Evolutionary conservation across 1,140 invertebrate species (phyloP), one percentile per base, ranked within the genome.

Genomic region (Diuraphis noxia): DNA sequence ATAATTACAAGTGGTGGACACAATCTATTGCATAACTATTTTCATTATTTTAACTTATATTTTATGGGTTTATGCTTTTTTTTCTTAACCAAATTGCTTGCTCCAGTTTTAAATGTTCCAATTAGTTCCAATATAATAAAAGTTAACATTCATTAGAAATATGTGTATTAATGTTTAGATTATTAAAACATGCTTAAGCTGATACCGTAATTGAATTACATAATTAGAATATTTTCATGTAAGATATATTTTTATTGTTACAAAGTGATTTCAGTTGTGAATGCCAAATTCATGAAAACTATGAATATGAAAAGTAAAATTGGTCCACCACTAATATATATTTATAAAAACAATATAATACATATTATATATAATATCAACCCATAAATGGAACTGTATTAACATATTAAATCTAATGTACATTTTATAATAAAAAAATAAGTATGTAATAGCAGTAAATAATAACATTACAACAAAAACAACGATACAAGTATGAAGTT

Each of bases 401-500:
- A 30, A 82, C 40, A 82, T 82, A 82, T 41, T 41, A 82, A 41
- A 82, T 82, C 81, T 82, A 82, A 79, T 82, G 9, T 41, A 82
- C 25, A 82, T 40, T 72, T 72, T 30, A 82, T 82, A 82, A 41
- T 30, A 82, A 82, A 82, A 41, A 82, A 30, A 82, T 13, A n/a
- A n/a, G 30, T 72, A n/a, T 17, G 30, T 72, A 72, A 34, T 72
- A 72, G 56, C 56, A 41, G 41, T 82, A 41, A 81, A 25, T 40
- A 84, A n/a, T 85, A 43, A 85, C 21, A 85, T n/a, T 34, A 85
- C 13, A 19, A 43, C 23, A 30, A 84, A n/a, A 84, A 84, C 40
- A 84, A 84, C 40, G 43, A 84, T 84, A 84, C 36, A 84, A 84
- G 40, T 84, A 84, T 84, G 21, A 84, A 84, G 40, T 43, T 43